Conservation (phyloP, 2,888 invertebrate genomes). For the Hofmannophila pseudospretella region DNA sequence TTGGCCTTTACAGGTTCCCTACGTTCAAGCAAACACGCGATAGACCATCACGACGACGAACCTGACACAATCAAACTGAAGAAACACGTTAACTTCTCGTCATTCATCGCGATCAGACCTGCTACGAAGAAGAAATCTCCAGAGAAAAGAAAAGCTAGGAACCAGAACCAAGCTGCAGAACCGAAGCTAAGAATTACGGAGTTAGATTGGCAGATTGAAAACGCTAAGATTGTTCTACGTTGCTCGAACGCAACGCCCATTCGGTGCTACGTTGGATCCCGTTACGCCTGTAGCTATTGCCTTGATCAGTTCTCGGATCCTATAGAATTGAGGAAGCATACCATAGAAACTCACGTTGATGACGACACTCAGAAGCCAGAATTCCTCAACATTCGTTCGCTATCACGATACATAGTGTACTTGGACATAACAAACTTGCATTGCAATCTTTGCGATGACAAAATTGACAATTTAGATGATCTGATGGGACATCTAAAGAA, state of each 20-base stretch:
- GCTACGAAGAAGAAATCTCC: constrained; percentile 1
- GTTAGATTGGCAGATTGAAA: constrained; percentile 51
- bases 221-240: constrained; percentile 40
- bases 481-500: constrained; percentile 31
- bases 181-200: constrained; percentile 25
- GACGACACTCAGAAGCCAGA: constrained; percentile 27
- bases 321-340: constrained; percentile 42
- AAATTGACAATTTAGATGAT: constrained; percentile 22
- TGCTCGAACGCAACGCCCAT: constrained; percentile 55
- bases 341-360: constrained; percentile 27
- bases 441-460: constrained; percentile 34
- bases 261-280: constrained; percentile 34
- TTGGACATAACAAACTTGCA: constrained; percentile 43
- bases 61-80: constrained; percentile 4
- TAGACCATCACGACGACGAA: constrained; percentile 5
- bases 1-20: neutral
- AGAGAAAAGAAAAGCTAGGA: constrained; percentile 20
- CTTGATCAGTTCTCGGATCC: constrained; percentile 42
- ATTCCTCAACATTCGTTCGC: constrained; percentile 36
- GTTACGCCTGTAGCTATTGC: constrained; percentile 54
- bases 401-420: constrained; percentile 45
- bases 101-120: constrained; percentile 10
- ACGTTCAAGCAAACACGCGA: neutral
- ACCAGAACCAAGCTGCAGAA: constrained; percentile 18
- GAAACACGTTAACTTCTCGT: constrained; percentile 7